A percentile compares a stretch with the other conserved stretches of the same genome.
Evolutionary conservation across 2,888 invertebrate species (phyloP).

Genomic region (Macaria liturata): DNA sequence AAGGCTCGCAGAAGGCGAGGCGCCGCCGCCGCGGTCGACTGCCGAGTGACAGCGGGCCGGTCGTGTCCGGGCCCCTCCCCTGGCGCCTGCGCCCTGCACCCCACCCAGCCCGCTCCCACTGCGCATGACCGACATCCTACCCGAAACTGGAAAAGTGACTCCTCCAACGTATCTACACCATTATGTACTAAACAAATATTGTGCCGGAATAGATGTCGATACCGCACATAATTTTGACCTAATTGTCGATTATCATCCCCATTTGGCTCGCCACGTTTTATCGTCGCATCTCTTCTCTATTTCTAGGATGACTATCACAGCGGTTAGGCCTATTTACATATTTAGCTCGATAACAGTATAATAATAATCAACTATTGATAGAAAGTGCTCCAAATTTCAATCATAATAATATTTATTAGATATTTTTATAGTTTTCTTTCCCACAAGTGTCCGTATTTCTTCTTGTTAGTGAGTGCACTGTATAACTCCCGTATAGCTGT

Average conservation of each 20-base stretch:
- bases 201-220: slow-evolving; percentile 68
- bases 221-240: slow-evolving; percentile 66
- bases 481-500: slow-evolving; percentile 65
- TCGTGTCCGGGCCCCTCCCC: slow-evolving; percentile 75
- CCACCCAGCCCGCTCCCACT: slow-evolving; percentile 36
- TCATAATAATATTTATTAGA: too few species aligned
- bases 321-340: too few species aligned
- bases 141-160: slow-evolving; percentile 81
- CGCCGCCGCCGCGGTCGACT: slow-evolving; percentile 75
- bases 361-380: too few species aligned
- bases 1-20: slow-evolving; percentile 56
- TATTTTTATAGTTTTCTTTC: too few species aligned
- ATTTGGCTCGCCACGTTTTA: slow-evolving; percentile 42
- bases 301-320: too few species aligned
- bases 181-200: slow-evolving; percentile 82
- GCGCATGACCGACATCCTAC: slow-evolving; percentile 82
- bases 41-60: slow-evolving; percentile 76
- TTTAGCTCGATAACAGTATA: too few species aligned
- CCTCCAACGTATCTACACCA: slow-evolving; percentile 79
- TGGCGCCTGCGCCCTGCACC: slow-evolving; percentile 67
- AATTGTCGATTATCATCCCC: slow-evolving; percentile 56
- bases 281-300: too few species aligned
- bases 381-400: too few species aligned
- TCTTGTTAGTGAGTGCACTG: slow-evolving; percentile 49
- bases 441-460: slow-evolving; percentile 38